phyloP scores from a whole-genome alignment of 2,888 invertebrate genomes.

The Byasa hedistus region DNA sequence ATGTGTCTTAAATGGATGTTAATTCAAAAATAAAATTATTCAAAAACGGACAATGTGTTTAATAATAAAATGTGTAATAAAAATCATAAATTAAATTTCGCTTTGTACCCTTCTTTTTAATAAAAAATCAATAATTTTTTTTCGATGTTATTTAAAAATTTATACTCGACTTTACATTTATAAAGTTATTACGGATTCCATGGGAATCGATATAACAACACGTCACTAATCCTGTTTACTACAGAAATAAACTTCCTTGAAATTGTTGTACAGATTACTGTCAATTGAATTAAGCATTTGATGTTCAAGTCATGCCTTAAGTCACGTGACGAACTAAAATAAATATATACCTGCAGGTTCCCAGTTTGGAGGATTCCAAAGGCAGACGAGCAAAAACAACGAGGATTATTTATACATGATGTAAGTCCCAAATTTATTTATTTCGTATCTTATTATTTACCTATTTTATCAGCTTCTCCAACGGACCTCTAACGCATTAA shows the following conservation, averaged over 20 bases:
- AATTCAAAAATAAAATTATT: too few relatives aligned
- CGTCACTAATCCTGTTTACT: constrained; percentile 8
- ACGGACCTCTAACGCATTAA: not conserved
- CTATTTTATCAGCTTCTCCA: not conserved
- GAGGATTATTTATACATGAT: constrained; percentile 76
- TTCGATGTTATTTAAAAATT: too few relatives aligned
- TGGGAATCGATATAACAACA: not conserved
- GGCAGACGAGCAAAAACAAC: constrained; percentile 61
- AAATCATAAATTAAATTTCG: too few relatives aligned
- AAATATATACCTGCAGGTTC: constrained; percentile 48
- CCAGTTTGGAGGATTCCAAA: constrained; percentile 52
- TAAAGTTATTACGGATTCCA: not conserved
- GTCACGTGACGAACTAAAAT: constrained; percentile 15
- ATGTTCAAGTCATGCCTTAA: constrained; percentile 7
- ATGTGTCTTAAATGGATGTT: too few relatives aligned
- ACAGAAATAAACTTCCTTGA: constrained; percentile 11
- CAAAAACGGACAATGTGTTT: too few relatives aligned
- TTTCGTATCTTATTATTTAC: not conserved
- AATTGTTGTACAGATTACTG: constrained; percentile 1
- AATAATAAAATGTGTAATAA: too few relatives aligned
- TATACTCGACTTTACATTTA: too few relatives aligned
- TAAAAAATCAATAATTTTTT: too few relatives aligned
- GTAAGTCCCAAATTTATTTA: constrained; percentile 50
- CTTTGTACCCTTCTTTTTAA: too few relatives aligned
- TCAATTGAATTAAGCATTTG: constrained; percentile 4